These are phyloP conservation scores for Neopipo cinnamomea DNA, from an alignment of 2,113 vertebrate species.

Conservation along the genomic window DNA sequence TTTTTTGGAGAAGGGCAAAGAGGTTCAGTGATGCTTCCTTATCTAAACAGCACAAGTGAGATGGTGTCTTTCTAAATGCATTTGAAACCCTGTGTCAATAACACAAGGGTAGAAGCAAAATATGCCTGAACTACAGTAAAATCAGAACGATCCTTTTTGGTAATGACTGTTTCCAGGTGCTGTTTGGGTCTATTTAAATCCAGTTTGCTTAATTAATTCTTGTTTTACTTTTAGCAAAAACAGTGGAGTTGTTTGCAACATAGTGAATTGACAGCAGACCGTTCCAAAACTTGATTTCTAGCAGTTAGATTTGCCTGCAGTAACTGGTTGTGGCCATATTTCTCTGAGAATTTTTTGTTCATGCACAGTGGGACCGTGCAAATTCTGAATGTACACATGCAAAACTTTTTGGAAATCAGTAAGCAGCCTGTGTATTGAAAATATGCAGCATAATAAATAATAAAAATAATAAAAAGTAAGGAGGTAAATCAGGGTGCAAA, in stretches of 20 bases:
- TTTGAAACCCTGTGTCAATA: background rate
- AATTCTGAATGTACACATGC: background rate
- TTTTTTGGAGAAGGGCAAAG: conserved; percentile 61
- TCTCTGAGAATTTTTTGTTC: background rate
- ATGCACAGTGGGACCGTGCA: background rate
- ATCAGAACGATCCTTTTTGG: background rate
- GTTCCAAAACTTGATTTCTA: background rate
- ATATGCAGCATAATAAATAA: background rate
- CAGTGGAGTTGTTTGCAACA: background rate
- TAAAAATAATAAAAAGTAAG: background rate
- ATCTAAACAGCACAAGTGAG: conserved; percentile 42
- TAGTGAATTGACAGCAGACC: background rate
- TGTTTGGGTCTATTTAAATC: background rate
- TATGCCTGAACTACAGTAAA: background rate
- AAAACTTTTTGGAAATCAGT: background rate
- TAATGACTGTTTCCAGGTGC: background rate
- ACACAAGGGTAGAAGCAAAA: background rate
- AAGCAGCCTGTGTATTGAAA: background rate
- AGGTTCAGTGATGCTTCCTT: conserved; percentile 48
- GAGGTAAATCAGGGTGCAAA: background rate
- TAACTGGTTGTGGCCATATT: background rate
- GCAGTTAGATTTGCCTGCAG: background rate
- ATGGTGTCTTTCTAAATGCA: conserved; percentile 38
- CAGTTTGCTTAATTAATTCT: background rate
- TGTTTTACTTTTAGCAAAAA: background rate